Conservation (phyloP, 2,797 vertebrate species). For the Manis pentadactyla region DNA sequence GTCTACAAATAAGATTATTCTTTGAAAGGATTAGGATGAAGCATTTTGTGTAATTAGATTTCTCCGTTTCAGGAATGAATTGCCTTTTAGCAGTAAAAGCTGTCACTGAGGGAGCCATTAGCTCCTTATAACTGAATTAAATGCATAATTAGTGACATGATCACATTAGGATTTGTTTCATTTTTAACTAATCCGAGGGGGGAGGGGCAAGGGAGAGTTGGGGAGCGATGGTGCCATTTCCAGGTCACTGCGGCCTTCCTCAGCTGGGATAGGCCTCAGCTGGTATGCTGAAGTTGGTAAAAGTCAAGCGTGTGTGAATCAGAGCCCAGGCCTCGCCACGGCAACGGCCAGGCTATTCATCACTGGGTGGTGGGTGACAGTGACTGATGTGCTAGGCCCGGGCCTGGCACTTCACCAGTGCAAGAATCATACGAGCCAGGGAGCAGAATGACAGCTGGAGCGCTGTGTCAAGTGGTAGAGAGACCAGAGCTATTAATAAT, state of each 20-base stretch:
- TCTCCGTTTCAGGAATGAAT: slow-evolving; percentile 96
- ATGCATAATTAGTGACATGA: slow-evolving; percentile 98
- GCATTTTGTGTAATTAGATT: slow-evolving; percentile 99
- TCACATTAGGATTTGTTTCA: slow-evolving; percentile 94
- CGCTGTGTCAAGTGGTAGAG: slow-evolving; percentile 98
- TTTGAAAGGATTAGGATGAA: slow-evolving; percentile 96
- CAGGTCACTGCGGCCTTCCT: slow-evolving; percentile 85
- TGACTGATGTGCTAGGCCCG: slow-evolving; percentile 96
- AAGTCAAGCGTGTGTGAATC: slow-evolving; percentile 90
- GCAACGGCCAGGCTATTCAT: slow-evolving; percentile 94
- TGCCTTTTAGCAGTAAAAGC: slow-evolving; percentile 97
- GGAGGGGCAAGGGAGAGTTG: slow-evolving; percentile 65
- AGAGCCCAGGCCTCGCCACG: slow-evolving; percentile 87
- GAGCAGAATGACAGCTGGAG: slow-evolving; percentile 99
- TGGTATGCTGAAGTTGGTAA: slow-evolving; percentile 88
- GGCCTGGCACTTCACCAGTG: slow-evolving; percentile 96
- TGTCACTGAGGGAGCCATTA: slow-evolving; percentile 97
- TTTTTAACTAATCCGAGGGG: slow-evolving; percentile 88
- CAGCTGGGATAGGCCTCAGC: slow-evolving; percentile 89
- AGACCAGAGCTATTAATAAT: slow-evolving; percentile 99
- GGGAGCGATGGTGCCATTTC: slow-evolving; percentile 80
- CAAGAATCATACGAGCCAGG: slow-evolving; percentile 94
- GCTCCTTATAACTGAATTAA: slow-evolving; percentile 99
- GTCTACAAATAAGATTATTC: slow-evolving; percentile 99
- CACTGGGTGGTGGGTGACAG: slow-evolving; percentile 95